Evolutionary conservation across 2,888 invertebrate species (phyloP), one percentile per base, ranked within the genome.

Genomic region (Pelosia muscerda): DNA sequence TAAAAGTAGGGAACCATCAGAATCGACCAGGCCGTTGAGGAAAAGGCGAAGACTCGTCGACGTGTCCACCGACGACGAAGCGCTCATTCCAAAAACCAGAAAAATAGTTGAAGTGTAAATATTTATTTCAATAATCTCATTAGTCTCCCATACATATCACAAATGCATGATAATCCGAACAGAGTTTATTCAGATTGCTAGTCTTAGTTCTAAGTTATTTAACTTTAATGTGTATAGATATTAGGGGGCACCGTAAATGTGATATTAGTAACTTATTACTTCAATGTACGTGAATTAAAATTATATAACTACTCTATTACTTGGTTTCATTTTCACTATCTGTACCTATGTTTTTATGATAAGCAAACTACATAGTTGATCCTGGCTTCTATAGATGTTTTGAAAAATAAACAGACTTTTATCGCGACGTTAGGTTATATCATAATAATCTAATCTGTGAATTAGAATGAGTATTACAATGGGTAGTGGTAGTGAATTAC

Each of bases 41-140:
- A 96, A 96, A 84, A 91, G 96, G 55, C 96, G 96, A 83, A 95
- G 96, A 90, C 92, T 96, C n/a, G 96, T 96, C 13, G 96, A 96
- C 76, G 92, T 91, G 0, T 69, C 90, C 0, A 83, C 90, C 0
- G 95, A 95, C 31, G 95, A 95, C 4, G 95, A 95, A 42, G 85
- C 90, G 28, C 90, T 95, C 78, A 92, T 95, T 85, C 89, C 91
- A 76, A 95, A 94, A 86, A 92, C 93, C 53, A 90, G 95, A 73
- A 95, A 95, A 88, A 94, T 91, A 65, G 95, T 95, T 71, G 93
- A 95, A 89, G 95, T 94, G 65, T 95, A 89, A 89, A 57, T n/a
- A 79, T 54, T 63, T 55, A 67, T 69, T 71, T 73, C 69, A 79
- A 79, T 75, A 73, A 71, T 73, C 68, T 74, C 61, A 71, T 69